Percentiles rank a stretch among this genome's conserved stretches.
Conservation (phyloP, 2,888 invertebrate species). For the Lomographa bimaculata region DNA sequence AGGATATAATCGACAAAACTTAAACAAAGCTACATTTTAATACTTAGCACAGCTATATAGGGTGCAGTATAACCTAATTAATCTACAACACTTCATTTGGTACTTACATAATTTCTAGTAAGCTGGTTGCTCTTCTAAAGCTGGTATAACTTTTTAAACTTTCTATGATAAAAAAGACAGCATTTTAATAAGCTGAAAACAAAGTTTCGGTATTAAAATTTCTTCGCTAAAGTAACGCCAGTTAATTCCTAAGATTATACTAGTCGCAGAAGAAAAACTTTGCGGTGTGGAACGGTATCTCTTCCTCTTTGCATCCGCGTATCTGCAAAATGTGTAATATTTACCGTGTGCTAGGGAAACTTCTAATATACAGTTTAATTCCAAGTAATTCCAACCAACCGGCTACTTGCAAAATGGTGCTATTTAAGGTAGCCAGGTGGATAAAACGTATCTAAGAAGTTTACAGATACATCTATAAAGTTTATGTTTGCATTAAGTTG, state of each 20-base stretch:
- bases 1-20: too few species aligned
- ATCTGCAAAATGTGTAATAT: slow-evolving; percentile 13
- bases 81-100: too few species aligned
- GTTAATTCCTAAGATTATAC: slow-evolving; percentile 57
- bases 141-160: not conserved
- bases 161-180: slow-evolving; percentile 35
- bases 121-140: not conserved
- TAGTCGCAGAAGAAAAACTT: slow-evolving; percentile 48
- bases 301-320: slow-evolving; percentile 28
- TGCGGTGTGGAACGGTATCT: slow-evolving; percentile 35
- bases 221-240: slow-evolving; percentile 47
- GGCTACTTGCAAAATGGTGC: too few species aligned
- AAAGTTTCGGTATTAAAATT: slow-evolving; percentile 57
- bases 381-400: too few species aligned
- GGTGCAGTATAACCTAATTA: too few species aligned
- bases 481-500: too few species aligned
- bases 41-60: too few species aligned
- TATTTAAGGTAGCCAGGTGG: too few species aligned
- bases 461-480: too few species aligned
- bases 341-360: slow-evolving; percentile 19
- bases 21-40: too few species aligned
- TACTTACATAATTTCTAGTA: too few species aligned
- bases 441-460: too few species aligned
- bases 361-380: not conserved
- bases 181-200: slow-evolving; percentile 53